A percentile compares a stretch with the other conserved stretches of the same genome.
Evolutionary conservation across 2,888 invertebrate genomes (phyloP).

Genomic region (Acleris emargana): DNA sequence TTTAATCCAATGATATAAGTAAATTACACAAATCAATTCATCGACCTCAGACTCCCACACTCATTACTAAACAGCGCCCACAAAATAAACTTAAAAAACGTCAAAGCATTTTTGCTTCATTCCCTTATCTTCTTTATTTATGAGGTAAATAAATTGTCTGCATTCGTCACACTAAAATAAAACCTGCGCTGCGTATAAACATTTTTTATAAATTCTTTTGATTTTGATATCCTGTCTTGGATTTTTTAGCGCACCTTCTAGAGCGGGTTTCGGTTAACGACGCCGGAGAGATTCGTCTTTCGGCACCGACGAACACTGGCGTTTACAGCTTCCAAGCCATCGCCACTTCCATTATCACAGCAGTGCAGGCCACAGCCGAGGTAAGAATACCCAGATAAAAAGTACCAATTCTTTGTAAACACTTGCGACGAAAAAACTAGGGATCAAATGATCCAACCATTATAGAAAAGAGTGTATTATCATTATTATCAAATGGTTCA

Average conservation of each 20-base stretch:
- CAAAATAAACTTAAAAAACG: conserved; percentile 18
- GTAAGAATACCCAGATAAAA: conserved; percentile 48
- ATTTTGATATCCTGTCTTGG: conserved; percentile 4
- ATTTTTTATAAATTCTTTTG: not conserved
- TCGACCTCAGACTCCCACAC: conserved; percentile 27
- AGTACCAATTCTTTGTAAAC: not conserved
- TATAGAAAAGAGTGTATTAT: too few species aligned
- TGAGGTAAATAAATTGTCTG: conserved; percentile 15
- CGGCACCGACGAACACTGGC: conserved; percentile 59
- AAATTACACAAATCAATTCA: conserved; percentile 19
- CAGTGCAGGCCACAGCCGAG: conserved; percentile 53
- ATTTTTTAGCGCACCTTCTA: conserved; percentile 58
- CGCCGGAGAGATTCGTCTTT: conserved; percentile 63
- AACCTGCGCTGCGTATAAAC: conserved; percentile 3
- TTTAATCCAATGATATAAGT: not conserved
- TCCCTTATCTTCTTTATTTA: conserved; percentile 30
- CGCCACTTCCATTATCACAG: conserved; percentile 62
- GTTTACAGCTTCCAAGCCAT: conserved; percentile 60
- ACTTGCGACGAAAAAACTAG: not conserved
- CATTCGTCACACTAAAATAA: conserved; percentile 26
- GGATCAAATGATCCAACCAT: not conserved
- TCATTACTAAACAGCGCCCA: conserved; percentile 4
- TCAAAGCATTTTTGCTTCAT: conserved; percentile 14
- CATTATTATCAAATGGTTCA: too few species aligned
- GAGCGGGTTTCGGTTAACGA: conserved; percentile 60